Evolutionary conservation across 1,140 invertebrate species (phyloP).

Genomic region (Solen grandis): DNA sequence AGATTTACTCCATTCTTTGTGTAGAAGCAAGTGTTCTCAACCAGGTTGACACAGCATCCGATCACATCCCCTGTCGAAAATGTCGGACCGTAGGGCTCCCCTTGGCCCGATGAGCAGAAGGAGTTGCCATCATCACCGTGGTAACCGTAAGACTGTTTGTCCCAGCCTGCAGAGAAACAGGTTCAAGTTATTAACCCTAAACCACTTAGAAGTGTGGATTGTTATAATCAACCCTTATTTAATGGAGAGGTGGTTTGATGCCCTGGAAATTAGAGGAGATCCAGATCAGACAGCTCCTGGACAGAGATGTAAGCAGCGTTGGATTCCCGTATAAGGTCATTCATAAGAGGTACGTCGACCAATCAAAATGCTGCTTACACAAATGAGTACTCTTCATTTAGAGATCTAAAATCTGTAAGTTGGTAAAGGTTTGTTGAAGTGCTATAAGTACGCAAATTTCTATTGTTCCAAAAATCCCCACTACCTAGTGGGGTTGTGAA

Average conservation of each 20-base stretch:
- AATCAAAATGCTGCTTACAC: too few relatives aligned
- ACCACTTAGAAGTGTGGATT: neutral
- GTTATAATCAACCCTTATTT: neutral
- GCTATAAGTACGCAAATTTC: neutral
- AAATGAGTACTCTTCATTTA: too few relatives aligned
- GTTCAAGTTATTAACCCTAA: neutral
- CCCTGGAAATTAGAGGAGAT: neutral
- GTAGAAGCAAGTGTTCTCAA: slow-evolving; percentile 99
- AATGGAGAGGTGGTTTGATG: neutral
- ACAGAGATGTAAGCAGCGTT: neutral
- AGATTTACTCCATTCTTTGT: slow-evolving; percentile 99
- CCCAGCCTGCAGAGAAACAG: slow-evolving; percentile 89
- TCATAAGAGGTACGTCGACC: too few relatives aligned
- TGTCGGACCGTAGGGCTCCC: slow-evolving; percentile 98
- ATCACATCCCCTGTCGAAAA: slow-evolving; percentile 98
- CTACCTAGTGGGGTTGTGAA: too few relatives aligned
- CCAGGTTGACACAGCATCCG: slow-evolving; percentile 98
- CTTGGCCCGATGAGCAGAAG: slow-evolving; percentile 98
- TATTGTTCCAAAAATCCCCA: too few relatives aligned
- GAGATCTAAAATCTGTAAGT: too few relatives aligned
- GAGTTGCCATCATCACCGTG: slow-evolving; percentile 99
- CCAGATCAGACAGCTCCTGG: neutral
- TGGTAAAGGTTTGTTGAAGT: too few relatives aligned
- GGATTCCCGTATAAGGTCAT: neutral
- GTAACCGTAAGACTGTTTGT: slow-evolving; percentile 99